These are phyloP conservation scores for Poecilia gillii DNA, from an alignment of 2,797 vertebrate species.

Conservation along the genomic window DNA sequence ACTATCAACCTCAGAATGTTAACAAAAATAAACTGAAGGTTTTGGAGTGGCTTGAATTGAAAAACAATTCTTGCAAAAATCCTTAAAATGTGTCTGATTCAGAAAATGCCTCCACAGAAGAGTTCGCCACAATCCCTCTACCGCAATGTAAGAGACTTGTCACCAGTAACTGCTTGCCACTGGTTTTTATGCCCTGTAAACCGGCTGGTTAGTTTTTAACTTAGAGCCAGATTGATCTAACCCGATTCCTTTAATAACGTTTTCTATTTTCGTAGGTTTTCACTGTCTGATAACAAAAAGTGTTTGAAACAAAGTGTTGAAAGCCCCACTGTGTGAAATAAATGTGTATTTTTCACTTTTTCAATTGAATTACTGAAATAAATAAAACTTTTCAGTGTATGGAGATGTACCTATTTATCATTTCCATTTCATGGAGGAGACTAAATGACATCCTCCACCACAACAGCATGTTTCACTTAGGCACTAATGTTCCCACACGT, in stretches of 20 bases:
- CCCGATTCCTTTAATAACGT: too few species aligned
- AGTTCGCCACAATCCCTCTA: not conserved
- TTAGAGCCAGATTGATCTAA: too few species aligned
- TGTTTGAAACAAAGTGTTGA: not conserved
- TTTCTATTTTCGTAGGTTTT: not conserved
- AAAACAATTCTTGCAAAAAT: not conserved
- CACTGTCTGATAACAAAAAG: not conserved
- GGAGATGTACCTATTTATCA: not conserved
- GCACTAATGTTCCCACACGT: not conserved
- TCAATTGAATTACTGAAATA: not conserved
- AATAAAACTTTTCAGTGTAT: not conserved
- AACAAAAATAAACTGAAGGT: not conserved
- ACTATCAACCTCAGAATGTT: not conserved
- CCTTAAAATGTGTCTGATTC: not conserved
- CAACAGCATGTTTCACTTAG: not conserved
- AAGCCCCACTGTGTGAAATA: not conserved
- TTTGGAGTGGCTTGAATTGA: not conserved
- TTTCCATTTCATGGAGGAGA: not conserved
- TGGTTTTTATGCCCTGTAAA: too few species aligned
- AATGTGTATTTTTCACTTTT: not conserved
- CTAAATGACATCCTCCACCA: not conserved
- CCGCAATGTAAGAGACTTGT: not conserved
- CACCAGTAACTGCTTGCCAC: too few species aligned
- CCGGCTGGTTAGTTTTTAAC: too few species aligned
- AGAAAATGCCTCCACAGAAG: not conserved